Conservation (phyloP, 2,888 invertebrate genomes). For the Mimumesa dahlbomi region DNA sequence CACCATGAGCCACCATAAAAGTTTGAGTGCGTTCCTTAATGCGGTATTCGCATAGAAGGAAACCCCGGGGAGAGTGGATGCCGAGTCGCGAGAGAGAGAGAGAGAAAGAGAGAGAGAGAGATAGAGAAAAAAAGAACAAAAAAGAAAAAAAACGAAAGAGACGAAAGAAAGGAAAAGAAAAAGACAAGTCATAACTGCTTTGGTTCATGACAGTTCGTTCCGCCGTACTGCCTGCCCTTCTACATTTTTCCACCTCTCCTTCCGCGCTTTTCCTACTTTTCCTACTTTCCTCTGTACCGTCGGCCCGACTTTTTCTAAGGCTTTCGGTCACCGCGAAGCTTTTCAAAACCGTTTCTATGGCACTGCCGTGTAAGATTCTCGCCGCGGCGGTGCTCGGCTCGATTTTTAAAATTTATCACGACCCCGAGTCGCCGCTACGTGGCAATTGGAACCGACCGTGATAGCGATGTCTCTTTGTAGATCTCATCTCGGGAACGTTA, state of each 20-base stretch:
- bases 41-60: constrained; percentile 55
- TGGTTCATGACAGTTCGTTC: constrained; percentile 59
- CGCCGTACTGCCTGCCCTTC: constrained; percentile 33
- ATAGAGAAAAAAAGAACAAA: not conserved
- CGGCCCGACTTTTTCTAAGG: constrained; percentile 35
- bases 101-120: constrained; percentile 11
- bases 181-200: constrained; percentile 65
- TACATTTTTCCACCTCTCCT: constrained; percentile 17
- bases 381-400: not conserved
- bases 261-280: constrained; percentile 3
- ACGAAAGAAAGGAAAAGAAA: constrained; percentile 18
- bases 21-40: constrained; percentile 63
- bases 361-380: constrained; percentile 12
- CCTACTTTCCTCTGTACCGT: not conserved
- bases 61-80: constrained; percentile 27
- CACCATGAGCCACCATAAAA: constrained; percentile 54
- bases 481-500: too few relatives aligned
- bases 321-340: constrained; percentile 30
- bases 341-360: constrained; percentile 27
- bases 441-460: constrained; percentile 1
- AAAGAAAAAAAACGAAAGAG: constrained; percentile 8
- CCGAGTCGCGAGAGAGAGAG: too few relatives aligned
- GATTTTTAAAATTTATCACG: constrained; percentile 25
- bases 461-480: not conserved
- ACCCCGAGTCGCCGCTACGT: not conserved